These are phyloP conservation scores for Bujurquina vittata DNA, from an alignment of 2,113 vertebrate genomes.

Conservation along the genomic window DNA sequence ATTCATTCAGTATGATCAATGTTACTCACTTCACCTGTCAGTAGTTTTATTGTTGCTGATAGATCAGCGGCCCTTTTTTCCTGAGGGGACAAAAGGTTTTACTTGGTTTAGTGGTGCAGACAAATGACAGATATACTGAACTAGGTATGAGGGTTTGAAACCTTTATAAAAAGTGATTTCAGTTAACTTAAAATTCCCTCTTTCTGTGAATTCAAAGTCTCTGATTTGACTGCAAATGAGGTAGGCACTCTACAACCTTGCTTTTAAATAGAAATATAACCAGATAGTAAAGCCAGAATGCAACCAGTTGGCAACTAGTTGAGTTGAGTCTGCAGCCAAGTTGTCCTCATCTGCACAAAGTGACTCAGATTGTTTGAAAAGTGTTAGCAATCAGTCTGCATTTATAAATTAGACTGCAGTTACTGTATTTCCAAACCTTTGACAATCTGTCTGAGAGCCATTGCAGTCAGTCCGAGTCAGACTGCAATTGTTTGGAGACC, in stretches of 20 bases:
- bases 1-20: not conserved
- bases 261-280: not conserved
- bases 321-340: not conserved
- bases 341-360: not conserved
- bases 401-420: not conserved
- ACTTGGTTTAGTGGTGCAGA: not conserved
- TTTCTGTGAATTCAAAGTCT: not conserved
- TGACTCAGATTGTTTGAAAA: not conserved
- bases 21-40: slow-evolving; percentile 3
- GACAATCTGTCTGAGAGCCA: too few relatives aligned
- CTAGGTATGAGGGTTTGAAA: not conserved
- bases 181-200: not conserved
- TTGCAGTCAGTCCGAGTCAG: too few relatives aligned
- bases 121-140: not conserved
- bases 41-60: not conserved
- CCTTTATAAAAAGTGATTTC: not conserved
- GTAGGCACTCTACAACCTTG: not conserved
- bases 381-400: not conserved
- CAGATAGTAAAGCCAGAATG: not conserved
- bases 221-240: not conserved
- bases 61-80: not conserved
- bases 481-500: too few relatives aligned
- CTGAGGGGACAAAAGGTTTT: not conserved
- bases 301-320: not conserved
- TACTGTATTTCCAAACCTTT: not conserved